A percentile compares a stretch with the other conserved stretches of the same genome.
Conservation (phyloP, 2,113 vertebrate species). For the Ascaphus truei region DNA sequence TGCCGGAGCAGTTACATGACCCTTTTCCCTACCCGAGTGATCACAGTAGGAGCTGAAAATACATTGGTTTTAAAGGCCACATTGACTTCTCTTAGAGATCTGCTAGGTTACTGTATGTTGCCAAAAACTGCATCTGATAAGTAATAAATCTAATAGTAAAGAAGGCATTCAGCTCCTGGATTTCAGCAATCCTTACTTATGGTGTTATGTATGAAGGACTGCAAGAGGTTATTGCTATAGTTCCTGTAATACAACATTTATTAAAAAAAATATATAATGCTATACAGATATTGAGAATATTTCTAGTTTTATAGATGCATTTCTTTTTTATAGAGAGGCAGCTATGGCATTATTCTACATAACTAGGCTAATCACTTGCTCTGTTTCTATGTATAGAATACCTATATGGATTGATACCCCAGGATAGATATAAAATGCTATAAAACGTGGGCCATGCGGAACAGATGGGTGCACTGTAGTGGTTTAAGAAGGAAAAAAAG, state of each 20-base stretch:
- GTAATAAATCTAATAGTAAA: neutral
- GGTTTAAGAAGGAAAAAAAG: too few relatives aligned
- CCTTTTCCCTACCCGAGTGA: neutral
- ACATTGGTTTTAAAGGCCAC: neutral
- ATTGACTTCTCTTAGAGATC: neutral
- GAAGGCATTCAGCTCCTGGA: too few relatives aligned
- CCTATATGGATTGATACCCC: neutral
- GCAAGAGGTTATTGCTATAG: neutral
- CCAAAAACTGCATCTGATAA: neutral
- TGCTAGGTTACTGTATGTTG: neutral
- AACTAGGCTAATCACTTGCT: neutral
- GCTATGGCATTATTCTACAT: neutral
- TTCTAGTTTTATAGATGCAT: neutral
- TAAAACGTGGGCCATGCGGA: neutral
- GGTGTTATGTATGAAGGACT: neutral
- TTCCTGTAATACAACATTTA: neutral
- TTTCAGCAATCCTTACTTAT: too few relatives aligned
- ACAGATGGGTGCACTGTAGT: neutral
- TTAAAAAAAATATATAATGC: neutral
- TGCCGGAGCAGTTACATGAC: too few relatives aligned
- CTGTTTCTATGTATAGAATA: conserved; percentile 2
- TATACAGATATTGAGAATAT: neutral
- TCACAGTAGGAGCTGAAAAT: neutral
- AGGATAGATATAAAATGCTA: neutral
- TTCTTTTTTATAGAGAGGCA: neutral